These are phyloP conservation scores for Brenthis daphne DNA, from an alignment of 2,888 invertebrate species.

Conservation along the genomic window DNA sequence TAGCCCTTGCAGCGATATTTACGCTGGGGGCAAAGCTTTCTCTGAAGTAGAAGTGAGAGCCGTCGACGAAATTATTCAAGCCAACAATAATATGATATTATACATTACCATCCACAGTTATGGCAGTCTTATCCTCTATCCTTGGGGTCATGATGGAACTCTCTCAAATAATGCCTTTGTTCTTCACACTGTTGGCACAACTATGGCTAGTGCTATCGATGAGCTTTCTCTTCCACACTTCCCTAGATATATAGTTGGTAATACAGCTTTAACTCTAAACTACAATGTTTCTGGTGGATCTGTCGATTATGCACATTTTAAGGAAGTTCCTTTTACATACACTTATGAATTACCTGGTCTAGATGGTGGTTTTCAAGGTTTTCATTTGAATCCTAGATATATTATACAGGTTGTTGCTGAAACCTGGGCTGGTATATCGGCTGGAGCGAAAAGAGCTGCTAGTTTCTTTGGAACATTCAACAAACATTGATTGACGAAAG, in stretches of 20 bases:
- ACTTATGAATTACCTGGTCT: slow-evolving; percentile 86
- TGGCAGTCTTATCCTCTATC: slow-evolving; percentile 86
- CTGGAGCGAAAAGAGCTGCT: slow-evolving; percentile 61
- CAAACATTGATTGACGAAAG: background rate
- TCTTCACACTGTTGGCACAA: slow-evolving; percentile 68
- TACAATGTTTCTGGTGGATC: slow-evolving; percentile 84
- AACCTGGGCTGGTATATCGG: slow-evolving; percentile 82
- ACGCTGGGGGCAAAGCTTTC: slow-evolving; percentile 83
- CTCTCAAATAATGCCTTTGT: slow-evolving; percentile 74
- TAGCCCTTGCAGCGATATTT: slow-evolving; percentile 83
- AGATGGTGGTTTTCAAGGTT: slow-evolving; percentile 65
- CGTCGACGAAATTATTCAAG: slow-evolving; percentile 81
- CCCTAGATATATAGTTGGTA: slow-evolving; percentile 75
- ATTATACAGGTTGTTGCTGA: slow-evolving; percentile 82
- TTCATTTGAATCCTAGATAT: slow-evolving; percentile 78
- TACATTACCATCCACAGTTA: slow-evolving; percentile 90
- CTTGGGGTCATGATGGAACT: slow-evolving; percentile 84
- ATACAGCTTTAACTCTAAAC: slow-evolving; percentile 71
- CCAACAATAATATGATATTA: slow-evolving; percentile 77
- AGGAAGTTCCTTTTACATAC: slow-evolving; percentile 81
- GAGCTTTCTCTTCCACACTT: slow-evolving; percentile 47
- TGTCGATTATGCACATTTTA: slow-evolving; percentile 84
- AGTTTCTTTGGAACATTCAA: background rate
- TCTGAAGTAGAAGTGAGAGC: slow-evolving; percentile 85
- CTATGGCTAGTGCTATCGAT: slow-evolving; percentile 67